phyloP scores from a whole-genome alignment of 1,140 invertebrate species.

The Aphelenchoides avenae region DNA sequence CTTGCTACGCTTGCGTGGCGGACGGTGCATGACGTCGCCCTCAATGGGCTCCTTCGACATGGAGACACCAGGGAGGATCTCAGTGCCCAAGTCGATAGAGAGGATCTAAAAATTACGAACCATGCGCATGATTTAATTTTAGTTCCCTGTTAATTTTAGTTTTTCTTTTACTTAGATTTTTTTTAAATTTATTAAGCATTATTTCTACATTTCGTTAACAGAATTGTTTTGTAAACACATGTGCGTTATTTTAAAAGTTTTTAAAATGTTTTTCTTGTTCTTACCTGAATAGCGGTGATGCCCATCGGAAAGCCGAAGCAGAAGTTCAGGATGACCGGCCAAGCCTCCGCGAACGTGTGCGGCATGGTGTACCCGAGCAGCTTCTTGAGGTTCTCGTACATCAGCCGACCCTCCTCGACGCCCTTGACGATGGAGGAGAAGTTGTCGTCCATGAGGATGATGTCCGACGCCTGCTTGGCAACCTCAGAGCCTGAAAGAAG shows the following conservation, averaged over 20 bases:
- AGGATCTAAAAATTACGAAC: constrained; percentile 46
- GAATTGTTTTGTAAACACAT: background rate
- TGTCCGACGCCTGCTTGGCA: constrained; percentile 61
- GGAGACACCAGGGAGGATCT: constrained; percentile 62
- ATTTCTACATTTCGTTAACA: background rate
- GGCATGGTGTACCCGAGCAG: constrained; percentile 59
- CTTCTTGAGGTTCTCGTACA: constrained; percentile 63
- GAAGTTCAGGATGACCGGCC: constrained; percentile 36
- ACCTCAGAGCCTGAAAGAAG: constrained; percentile 42
- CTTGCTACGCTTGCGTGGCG: constrained; percentile 59
- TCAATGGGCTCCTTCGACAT: constrained; percentile 60
- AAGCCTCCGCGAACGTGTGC: constrained; percentile 37
- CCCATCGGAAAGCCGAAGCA: constrained; percentile 36
- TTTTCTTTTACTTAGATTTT: constrained; percentile 4
- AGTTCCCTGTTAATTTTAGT: no score
- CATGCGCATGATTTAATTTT: no score
- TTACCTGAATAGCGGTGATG: constrained; percentile 32
- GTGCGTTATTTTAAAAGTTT: background rate
- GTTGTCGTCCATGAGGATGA: constrained; percentile 58
- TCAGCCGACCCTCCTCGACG: constrained; percentile 59
- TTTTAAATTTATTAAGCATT: constrained; percentile 16
- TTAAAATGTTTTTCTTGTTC: background rate
- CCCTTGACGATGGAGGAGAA: constrained; percentile 59
- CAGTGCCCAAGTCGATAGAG: constrained; percentile 52
- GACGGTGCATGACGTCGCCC: constrained; percentile 46